Conservation (phyloP, 2,113 vertebrate species). For the Aviceda subcristata region DNA sequence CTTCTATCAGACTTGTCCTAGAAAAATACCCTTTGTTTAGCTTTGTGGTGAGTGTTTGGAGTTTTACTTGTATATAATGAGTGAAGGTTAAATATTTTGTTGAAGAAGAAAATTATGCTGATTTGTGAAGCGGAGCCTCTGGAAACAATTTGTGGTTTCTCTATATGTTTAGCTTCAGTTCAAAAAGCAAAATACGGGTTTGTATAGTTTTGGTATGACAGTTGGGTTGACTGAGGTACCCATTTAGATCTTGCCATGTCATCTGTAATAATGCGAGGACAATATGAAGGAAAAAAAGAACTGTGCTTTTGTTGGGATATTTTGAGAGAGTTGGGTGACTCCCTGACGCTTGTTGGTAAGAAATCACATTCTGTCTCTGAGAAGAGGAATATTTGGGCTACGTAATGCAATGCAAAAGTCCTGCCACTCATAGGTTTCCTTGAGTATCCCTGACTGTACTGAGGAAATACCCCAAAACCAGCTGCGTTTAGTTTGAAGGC, state of each 20-base stretch:
- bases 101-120: conserved; percentile 32
- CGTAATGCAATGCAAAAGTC: neutral
- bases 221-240: neutral
- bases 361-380: neutral
- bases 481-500: neutral
- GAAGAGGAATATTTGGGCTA: neutral
- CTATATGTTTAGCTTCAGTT: conserved; percentile 38
- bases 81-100: conserved; percentile 30
- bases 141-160: conserved; percentile 47
- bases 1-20: neutral
- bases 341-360: neutral
- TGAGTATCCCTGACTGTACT: neutral
- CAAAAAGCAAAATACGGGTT: conserved; percentile 32
- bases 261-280: neutral
- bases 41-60: conserved; percentile 5
- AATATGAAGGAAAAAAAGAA: neutral
- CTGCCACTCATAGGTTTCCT: neutral
- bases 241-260: neutral
- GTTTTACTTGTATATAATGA: conserved; percentile 40
- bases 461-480: neutral
- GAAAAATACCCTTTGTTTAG: conserved; percentile 44
- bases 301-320: neutral
- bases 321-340: neutral
- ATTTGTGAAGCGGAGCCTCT: conserved; percentile 36
- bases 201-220: neutral